These are phyloP conservation scores for chimpanzee (Pan troglodytes) DNA, from an alignment of 2,113 vertebrate genomes.

Conservation along the genomic window NHGRI_mPanTro3-v2.1_pri NC_072419.2:21391001-21391500, in stretches of 20 bases:
- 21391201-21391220: constrained; percentile 57
- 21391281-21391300: constrained; percentile 71
- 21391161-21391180: constrained; percentile 75
- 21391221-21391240: constrained; percentile 69
- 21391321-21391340: constrained; percentile 56
- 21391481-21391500: constrained; percentile 66
- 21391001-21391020: neutral
- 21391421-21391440: constrained; percentile 71
- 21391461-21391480: constrained; percentile 62
- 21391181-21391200: constrained; percentile 71
- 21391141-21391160: constrained; percentile 73
- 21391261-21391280: constrained; percentile 69
- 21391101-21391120: constrained; percentile 49
- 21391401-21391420: constrained; percentile 76
- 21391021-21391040: neutral
- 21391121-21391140: constrained; percentile 16
- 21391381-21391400: constrained; percentile 75
- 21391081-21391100: constrained; percentile 35
- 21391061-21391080: constrained; percentile 35
- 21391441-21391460: constrained; percentile 60
- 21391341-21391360: constrained; percentile 66
- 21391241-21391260: constrained; percentile 65
- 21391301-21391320: constrained; percentile 42
- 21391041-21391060: neutral
- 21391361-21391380: constrained; percentile 67